These are phyloP conservation scores for Toxostoma redivivum DNA, from an alignment of 2,113 vertebrate species.

Conservation along the genomic window DNA sequence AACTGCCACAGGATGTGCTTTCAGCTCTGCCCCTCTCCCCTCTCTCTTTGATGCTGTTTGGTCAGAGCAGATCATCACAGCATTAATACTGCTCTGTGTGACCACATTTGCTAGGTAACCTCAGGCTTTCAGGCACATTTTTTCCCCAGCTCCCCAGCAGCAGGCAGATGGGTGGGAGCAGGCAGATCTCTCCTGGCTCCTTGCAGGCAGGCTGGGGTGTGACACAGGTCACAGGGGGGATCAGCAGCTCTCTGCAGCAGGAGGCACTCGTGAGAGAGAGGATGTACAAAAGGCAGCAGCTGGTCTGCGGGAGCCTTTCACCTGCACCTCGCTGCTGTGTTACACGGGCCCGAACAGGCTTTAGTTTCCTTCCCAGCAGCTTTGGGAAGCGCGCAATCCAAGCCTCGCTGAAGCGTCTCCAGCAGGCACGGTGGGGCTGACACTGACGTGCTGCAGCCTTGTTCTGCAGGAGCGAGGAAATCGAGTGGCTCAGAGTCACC, in stretches of 20 bases:
- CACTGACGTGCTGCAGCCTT: fast-evolving
- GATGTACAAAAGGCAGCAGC: not conserved
- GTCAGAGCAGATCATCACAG: fast-evolving
- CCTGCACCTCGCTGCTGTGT: fast-evolving
- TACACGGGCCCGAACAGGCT: not conserved
- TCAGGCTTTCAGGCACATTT: not conserved
- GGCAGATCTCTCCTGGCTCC: not conserved
- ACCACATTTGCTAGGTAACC: not conserved
- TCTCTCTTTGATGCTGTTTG: not conserved
- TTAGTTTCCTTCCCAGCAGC: not conserved
- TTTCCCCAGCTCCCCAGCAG: not conserved
- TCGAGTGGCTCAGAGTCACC: not conserved
- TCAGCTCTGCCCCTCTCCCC: not conserved
- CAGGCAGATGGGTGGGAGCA: not conserved
- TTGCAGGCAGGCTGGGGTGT: not conserved
- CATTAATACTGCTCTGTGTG: fast-evolving
- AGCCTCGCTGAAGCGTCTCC: not conserved
- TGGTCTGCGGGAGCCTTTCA: not conserved
- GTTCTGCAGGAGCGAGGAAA: not conserved
- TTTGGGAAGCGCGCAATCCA: fast-evolving
- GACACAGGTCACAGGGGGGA: not conserved
- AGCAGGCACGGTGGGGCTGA: not conserved
- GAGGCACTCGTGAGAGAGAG: not conserved
- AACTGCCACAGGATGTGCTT: not conserved
- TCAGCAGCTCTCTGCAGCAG: not conserved